A percentile compares a stretch with the other conserved stretches of the same genome.
Evolutionary conservation across 2,113 vertebrate genomes (phyloP).

Genomic region (Myiopsitta monachus): DNA sequence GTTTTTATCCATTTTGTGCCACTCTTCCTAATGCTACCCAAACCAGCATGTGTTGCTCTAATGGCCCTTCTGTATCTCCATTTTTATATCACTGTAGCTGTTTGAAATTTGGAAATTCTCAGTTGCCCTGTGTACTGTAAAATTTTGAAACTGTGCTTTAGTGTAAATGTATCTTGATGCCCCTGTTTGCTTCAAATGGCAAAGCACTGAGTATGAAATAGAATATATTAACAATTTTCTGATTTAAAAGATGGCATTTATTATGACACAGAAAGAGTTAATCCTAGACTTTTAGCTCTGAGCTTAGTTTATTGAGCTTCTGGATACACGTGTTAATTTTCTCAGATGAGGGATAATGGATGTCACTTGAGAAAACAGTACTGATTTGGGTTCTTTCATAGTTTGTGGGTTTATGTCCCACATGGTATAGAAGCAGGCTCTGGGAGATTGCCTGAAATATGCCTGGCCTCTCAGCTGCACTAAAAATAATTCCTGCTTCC

Average conservation of each 20-base stretch:
- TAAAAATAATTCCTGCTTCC: conserved; percentile 68
- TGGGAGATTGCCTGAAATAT: conserved; percentile 63
- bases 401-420: conserved; percentile 68
- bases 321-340: conserved; percentile 65
- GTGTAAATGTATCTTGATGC: not conserved
- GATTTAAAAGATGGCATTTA: not conserved
- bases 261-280: conserved; percentile 14
- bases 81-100: not conserved
- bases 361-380: conserved; percentile 64
- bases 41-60: conserved; percentile 44
- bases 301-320: conserved; percentile 62
- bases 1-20: conserved; percentile 28
- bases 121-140: not conserved
- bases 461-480: conserved; percentile 59
- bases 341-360: conserved; percentile 66
- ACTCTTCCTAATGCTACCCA: conserved; percentile 11
- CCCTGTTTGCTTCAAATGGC: not conserved
- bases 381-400: conserved; percentile 67
- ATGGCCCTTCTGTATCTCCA: not conserved
- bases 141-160: not conserved
- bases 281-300: conserved; percentile 42
- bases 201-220: not conserved
- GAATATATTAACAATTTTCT: not conserved
- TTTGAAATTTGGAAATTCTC: conserved; percentile 41
- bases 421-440: conserved; percentile 47